A percentile compares a stretch with the other conserved stretches of the same genome.
Evolutionary conservation across 1,140 invertebrate genomes (phyloP).

Genomic region (Drosophila arizonae): DNA sequence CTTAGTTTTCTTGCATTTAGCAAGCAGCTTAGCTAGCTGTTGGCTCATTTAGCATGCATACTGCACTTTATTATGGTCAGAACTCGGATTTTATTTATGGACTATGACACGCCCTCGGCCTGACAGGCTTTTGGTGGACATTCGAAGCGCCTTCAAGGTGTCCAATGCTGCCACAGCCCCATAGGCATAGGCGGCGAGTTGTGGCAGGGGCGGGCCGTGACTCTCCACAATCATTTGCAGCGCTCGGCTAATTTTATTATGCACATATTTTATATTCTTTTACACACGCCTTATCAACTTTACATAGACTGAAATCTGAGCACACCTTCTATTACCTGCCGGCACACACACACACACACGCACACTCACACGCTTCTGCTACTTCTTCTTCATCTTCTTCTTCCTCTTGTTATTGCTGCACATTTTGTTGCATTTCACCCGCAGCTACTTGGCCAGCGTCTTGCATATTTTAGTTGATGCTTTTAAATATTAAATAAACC

Average conservation of each 20-base stretch:
- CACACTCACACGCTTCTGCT: no score
- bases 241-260: conserved; percentile 63
- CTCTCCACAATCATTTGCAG: conserved; percentile 14
- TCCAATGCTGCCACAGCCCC: background rate
- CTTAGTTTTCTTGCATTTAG: no score
- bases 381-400: background rate
- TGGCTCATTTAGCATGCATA: background rate
- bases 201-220: no score
- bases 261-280: conserved; percentile 49
- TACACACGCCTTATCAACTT: conserved; percentile 67
- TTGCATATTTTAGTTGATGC: conserved; percentile 53
- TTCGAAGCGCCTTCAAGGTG: background rate
- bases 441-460: conserved; percentile 11
- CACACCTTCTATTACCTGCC: conserved; percentile 30
- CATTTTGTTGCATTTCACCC: conserved; percentile 21
- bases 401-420: conserved; percentile 13
- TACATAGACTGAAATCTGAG: conserved; percentile 65
- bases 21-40: no score
- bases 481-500: conserved; percentile 71
- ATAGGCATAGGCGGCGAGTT: no score
- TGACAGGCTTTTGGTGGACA: background rate
- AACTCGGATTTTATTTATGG: conserved; percentile 9
- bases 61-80: background rate
- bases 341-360: conserved; percentile 4
- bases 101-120: conserved; percentile 5